Evolutionary conservation across 1,140 invertebrate genomes (phyloP), one percentile per base, ranked within the genome.

Genomic region (Drosophila micromelanica): DNA sequence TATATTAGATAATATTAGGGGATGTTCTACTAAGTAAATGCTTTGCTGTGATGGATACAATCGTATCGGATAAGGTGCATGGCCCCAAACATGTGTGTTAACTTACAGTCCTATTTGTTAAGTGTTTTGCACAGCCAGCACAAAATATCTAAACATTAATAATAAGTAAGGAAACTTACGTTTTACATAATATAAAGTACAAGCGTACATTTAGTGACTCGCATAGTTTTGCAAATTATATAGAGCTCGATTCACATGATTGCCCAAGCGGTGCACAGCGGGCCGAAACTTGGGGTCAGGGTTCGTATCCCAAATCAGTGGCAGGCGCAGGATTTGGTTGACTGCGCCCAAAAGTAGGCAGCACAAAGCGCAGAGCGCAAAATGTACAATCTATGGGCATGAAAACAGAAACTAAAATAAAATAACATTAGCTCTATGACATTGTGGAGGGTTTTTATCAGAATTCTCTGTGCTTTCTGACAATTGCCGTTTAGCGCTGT

Each of bases 161-260:
- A 42, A n/a, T 12, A 56, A 56, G 46, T 30, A 5, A 13, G 60
- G 48, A 3, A 27, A 15, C 6, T 23, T 27, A 9, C 35, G 20
- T 54, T 52, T 56, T 11, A 43, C 38, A 49, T 37, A 45, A 51
- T 37, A 43, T 42, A 35, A 37, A 27, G 52, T 37, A 67, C 54
- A 57, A 38, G 20, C 35, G 49, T 48, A 62, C 55, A 59, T 38
- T 60, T 68, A 73, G 63, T 67, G 56, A 73, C 61, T 76, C 81
- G 76, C 63, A 84, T 89, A 90, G 85, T 90, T 90, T 85, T 65
- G 69, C 76, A 76, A 90, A 84, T 90, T 90, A 90, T 80, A 90
- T 84, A 87, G 76, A 90, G 87, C 74, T 90, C 82, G 79, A 90
- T 90, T 84, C 87, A 90, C 87, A 90, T 90, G 87, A 90, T 90